Evolutionary conservation across 2,113 vertebrate species (phyloP).

Genomic region (Phrynosoma blainvillii): DNA sequence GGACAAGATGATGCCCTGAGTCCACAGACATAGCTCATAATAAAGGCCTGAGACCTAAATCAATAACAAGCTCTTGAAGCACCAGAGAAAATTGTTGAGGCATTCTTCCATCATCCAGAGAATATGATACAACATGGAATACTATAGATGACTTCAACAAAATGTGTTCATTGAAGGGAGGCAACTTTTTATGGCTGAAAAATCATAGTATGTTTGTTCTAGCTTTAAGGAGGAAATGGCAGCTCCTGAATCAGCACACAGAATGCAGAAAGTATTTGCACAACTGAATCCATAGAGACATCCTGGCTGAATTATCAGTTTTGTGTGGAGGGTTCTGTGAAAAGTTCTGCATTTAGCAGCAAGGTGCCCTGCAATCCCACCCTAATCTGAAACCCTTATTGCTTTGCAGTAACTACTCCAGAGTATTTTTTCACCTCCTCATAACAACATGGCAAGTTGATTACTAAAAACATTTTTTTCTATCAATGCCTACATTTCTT

Average conservation of each 20-base stretch:
- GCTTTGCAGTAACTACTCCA: not conserved
- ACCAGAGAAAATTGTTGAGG: not conserved
- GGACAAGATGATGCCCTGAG: not conserved
- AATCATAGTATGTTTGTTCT: not conserved
- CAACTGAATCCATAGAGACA: not conserved
- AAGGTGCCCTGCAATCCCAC: not conserved
- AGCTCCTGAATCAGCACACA: not conserved
- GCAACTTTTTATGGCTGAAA: not conserved
- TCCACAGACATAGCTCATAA: slow-evolving; percentile 2
- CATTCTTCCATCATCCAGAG: slow-evolving; percentile 14
- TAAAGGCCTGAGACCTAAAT: slow-evolving; percentile 4
- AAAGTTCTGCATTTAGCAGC: not conserved
- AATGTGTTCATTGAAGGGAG: not conserved
- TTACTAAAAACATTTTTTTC: not conserved
- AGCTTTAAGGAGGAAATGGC: not conserved
- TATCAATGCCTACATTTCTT: not conserved
- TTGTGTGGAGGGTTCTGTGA: slow-evolving; percentile 7
- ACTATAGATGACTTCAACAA: not conserved
- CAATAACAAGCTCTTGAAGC: not conserved
- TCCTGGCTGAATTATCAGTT: slow-evolving; percentile 5
- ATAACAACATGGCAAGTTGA: not conserved
- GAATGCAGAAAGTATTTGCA: not conserved
- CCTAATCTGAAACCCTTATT: not conserved
- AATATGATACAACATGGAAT: not conserved
- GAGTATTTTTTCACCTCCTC: not conserved